These are phyloP conservation scores for Diarsia mendica DNA, from an alignment of 2,888 invertebrate species.

Conservation along the genomic window DNA sequence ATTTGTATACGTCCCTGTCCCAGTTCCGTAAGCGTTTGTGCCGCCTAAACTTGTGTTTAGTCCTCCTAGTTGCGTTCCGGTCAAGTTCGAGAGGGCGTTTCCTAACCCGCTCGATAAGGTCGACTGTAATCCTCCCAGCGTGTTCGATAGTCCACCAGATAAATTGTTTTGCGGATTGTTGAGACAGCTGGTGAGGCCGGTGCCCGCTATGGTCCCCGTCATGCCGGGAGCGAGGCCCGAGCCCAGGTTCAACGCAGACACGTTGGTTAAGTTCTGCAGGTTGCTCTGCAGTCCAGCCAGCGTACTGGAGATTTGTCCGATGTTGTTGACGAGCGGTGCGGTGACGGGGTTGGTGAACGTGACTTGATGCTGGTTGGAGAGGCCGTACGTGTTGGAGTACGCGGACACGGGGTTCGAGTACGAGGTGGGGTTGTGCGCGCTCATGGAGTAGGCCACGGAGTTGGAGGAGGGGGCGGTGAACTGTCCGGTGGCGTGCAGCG, in stretches of 20 bases:
- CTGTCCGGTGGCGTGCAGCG: slow-evolving; percentile 86
- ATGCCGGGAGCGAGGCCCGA: slow-evolving; percentile 85
- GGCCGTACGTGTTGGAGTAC: slow-evolving; percentile 86
- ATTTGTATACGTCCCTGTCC: slow-evolving; percentile 91
- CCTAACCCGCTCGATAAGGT: slow-evolving; percentile 84
- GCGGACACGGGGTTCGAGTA: slow-evolving; percentile 89
- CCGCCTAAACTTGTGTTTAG: slow-evolving; percentile 84
- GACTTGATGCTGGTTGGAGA: slow-evolving; percentile 88
- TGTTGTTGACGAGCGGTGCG: slow-evolving; percentile 87
- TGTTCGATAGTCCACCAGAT: slow-evolving; percentile 83
- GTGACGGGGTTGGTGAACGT: slow-evolving; percentile 89
- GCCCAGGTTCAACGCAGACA: slow-evolving; percentile 85
- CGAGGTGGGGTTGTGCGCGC: slow-evolving; percentile 88
- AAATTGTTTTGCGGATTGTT: slow-evolving; percentile 86
- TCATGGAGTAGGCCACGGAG: slow-evolving; percentile 88
- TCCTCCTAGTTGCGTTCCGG: slow-evolving; percentile 83
- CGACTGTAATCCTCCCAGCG: slow-evolving; percentile 85
- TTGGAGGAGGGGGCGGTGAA: slow-evolving; percentile 87
- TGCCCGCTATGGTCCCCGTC: slow-evolving; percentile 87
- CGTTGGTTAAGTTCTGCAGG: slow-evolving; percentile 85
- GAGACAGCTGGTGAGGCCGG: slow-evolving; percentile 84
- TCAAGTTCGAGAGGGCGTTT: slow-evolving; percentile 84
- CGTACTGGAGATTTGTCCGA: slow-evolving; percentile 87
- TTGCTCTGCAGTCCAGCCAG: slow-evolving; percentile 87
- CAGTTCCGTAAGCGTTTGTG: slow-evolving; percentile 82